Percentiles rank a stretch among this genome's conserved stretches.
These are phyloP conservation scores for Zaprionus camerounensis DNA, from an alignment of 1,140 invertebrate species.

Conservation along the genomic window DNA sequence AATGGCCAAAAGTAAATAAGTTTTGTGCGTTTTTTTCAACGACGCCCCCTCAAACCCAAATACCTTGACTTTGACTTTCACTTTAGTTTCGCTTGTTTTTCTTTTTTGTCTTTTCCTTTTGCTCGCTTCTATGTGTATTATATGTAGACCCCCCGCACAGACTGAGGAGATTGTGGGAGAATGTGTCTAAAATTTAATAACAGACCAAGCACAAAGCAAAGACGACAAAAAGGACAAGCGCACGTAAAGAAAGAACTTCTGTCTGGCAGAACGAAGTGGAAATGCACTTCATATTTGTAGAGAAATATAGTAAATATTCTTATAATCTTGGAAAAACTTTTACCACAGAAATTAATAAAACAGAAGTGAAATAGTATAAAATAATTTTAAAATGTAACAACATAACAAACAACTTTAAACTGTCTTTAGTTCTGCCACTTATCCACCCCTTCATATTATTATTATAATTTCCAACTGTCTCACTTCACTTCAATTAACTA, in stretches of 20 bases:
- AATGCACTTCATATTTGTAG: background rate
- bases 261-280: background rate
- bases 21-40: conserved; percentile 44
- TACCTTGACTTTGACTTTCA: conserved; percentile 38
- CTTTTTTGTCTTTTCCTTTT: conserved; percentile 4
- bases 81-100: conserved; percentile 26
- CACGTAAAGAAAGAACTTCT: conserved; percentile 11
- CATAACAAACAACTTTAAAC: too few relatives aligned
- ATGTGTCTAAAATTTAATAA: conserved; percentile 75
- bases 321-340: background rate
- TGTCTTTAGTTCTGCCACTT: too few relatives aligned
- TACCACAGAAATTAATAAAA: too few relatives aligned
- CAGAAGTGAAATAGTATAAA: too few relatives aligned
- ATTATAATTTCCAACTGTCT: background rate
- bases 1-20: conserved; percentile 56
- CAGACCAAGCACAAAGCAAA: conserved; percentile 54
- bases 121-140: background rate
- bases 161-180: background rate
- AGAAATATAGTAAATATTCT: background rate
- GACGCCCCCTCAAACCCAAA: background rate
- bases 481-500: background rate
- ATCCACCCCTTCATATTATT: background rate
- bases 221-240: conserved; percentile 55
- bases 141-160: background rate
- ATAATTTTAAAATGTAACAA: too few relatives aligned